Percentiles rank a stretch among this genome's conserved stretches.
Evolutionary conservation across 2,888 invertebrate genomes (phyloP).

Genomic region (Plagiodera versicolora): DNA sequence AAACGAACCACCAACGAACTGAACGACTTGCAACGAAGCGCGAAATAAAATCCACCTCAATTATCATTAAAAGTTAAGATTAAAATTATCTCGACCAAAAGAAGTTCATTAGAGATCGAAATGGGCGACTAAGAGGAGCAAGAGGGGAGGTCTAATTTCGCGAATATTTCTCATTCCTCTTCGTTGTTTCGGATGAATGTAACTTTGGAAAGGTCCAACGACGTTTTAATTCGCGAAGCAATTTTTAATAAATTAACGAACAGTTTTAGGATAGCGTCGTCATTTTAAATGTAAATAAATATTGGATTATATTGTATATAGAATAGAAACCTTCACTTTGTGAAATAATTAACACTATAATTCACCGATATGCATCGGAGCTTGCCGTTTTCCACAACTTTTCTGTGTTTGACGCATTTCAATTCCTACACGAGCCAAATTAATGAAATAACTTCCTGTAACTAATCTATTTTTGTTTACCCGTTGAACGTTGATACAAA

Average conservation of each 20-base stretch:
- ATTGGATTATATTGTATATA: too few species aligned
- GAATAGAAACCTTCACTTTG: too few species aligned
- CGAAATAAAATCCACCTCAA: slow-evolving; percentile 27
- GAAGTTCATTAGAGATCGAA: slow-evolving; percentile 28
- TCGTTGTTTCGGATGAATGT: slow-evolving; percentile 15
- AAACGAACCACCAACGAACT: slow-evolving; percentile 15
- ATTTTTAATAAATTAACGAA: slow-evolving; percentile 25
- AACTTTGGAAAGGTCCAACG: slow-evolving; percentile 25
- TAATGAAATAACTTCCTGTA: too few species aligned
- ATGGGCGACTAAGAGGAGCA: neutral
- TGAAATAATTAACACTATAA: too few species aligned
- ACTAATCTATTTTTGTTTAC: too few species aligned
- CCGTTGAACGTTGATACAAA: too few species aligned
- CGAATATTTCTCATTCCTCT: slow-evolving; percentile 20
- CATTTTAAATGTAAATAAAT: neutral
- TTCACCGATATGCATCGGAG: too few species aligned
- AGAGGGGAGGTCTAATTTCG: slow-evolving; percentile 18
- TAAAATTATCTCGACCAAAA: slow-evolving; percentile 24
- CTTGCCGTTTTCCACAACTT: too few species aligned
- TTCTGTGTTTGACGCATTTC: too few species aligned
- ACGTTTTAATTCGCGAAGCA: slow-evolving; percentile 27
- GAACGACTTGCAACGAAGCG: slow-evolving; percentile 16
- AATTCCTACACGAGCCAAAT: too few species aligned
- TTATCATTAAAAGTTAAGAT: slow-evolving; percentile 27
- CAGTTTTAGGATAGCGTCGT: neutral